Percentiles rank a stretch among this genome's conserved stretches.
These are phyloP conservation scores for Sinohyriopsis cumingii DNA, from an alignment of 2,888 invertebrate species.

Conservation along the genomic window DNA sequence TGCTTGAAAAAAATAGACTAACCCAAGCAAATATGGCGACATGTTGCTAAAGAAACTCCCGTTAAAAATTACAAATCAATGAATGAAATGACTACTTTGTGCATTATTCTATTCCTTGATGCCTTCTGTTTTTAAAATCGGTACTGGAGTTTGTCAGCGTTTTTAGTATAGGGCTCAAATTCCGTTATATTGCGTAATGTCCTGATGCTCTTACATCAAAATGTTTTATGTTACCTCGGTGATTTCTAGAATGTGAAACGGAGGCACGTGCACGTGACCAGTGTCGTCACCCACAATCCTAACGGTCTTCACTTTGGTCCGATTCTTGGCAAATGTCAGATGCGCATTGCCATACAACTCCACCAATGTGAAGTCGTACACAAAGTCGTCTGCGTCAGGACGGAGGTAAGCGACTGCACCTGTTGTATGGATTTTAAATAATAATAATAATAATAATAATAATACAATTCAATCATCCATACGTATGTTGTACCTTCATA, in stretches of 20 bases:
- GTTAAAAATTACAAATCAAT: no score
- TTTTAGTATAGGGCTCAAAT: no score
- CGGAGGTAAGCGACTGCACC: conserved; percentile 49
- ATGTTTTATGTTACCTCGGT: conserved; percentile 35
- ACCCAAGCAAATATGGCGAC: no score
- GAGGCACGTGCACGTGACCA: conserved; percentile 50
- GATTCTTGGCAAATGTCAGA: conserved; percentile 34
- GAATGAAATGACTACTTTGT: no score
- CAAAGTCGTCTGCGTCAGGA: conserved; percentile 26
- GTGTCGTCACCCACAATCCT: conserved; percentile 55
- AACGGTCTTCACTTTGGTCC: conserved; percentile 34
- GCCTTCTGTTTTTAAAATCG: no score
- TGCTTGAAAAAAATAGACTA: no score
- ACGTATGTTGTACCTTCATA: no score
- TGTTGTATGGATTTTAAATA: conserved; percentile 12
- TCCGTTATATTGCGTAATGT: neutral
- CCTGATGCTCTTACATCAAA: neutral
- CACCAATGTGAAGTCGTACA: conserved; percentile 46
- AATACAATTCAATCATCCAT: no score
- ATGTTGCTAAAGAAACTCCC: no score
- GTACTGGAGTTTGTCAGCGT: no score
- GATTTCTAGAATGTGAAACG: conserved; percentile 39
- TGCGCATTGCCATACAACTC: conserved; percentile 58
- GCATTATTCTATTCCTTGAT: no score
- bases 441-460: no score